A percentile compares a stretch with the other conserved stretches of the same genome.
Conservation (phyloP, 1,140 invertebrate genomes). For the Leptopilina boulardi region DNA sequence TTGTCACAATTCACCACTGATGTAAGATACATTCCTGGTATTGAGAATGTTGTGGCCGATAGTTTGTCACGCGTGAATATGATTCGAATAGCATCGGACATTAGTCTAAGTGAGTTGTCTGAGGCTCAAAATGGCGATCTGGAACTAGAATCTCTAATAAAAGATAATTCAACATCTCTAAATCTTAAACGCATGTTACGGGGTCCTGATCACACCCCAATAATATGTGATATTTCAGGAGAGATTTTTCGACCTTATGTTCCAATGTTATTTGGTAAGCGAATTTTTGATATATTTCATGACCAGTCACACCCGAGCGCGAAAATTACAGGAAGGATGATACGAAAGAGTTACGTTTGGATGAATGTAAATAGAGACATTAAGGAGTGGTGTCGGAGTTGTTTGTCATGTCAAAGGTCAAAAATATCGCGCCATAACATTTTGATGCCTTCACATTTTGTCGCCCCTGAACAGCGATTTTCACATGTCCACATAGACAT, state of each 20-base stretch:
- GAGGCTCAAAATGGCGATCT: background rate
- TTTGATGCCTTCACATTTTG: background rate
- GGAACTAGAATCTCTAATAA: background rate
- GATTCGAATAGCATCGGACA: background rate
- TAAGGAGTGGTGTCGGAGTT: conserved; percentile 50
- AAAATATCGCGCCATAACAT: conserved; percentile 57
- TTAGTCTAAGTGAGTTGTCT: background rate
- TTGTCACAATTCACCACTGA: background rate
- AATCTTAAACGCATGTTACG: background rate
- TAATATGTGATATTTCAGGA: background rate
- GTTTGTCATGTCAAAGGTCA: conserved; percentile 54
- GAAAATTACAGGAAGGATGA: background rate
- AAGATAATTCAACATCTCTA: background rate
- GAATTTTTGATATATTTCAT: background rate
- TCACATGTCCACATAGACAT: conserved; percentile 75
- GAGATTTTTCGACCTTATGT: background rate
- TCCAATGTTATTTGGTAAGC: background rate
- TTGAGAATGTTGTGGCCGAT: background rate
- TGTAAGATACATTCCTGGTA: background rate
- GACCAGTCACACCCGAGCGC: background rate
- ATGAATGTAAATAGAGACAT: conserved; percentile 37
- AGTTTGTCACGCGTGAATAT: background rate
- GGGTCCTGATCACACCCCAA: background rate
- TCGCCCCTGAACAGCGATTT: conserved; percentile 56
- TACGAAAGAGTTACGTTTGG: no score